Evolutionary conservation across 2,888 invertebrate species (phyloP).

Genomic region (Campopleginae sp.): DNA sequence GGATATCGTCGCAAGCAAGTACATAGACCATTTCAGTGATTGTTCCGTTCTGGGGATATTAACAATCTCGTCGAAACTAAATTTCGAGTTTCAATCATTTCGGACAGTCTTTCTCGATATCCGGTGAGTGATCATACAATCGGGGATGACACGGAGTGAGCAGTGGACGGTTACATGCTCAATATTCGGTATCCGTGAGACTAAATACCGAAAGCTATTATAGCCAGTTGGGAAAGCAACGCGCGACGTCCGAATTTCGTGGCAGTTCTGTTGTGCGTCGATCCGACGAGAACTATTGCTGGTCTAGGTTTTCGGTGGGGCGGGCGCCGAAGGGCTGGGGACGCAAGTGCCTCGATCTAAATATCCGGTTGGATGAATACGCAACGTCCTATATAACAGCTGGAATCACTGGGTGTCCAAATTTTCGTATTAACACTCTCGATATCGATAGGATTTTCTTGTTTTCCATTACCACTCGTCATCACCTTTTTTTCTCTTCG

Average conservation of each 20-base stretch:
- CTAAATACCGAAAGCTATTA: constrained; percentile 60
- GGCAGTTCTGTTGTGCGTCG: constrained; percentile 33
- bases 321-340: constrained; percentile 4
- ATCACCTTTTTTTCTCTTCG: background rate
- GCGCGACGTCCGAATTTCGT: constrained; percentile 48
- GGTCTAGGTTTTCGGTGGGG: constrained; percentile 44
- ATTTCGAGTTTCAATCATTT: constrained; percentile 30
- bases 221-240: constrained; percentile 46
- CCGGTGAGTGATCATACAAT: constrained; percentile 26
- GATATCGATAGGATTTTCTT: constrained; percentile 2
- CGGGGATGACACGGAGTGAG: constrained; percentile 11
- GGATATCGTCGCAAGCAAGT: background rate
- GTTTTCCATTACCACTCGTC: background rate
- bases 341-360: constrained; percentile 60
- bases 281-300: constrained; percentile 45
- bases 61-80: constrained; percentile 24
- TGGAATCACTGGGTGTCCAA: constrained; percentile 6
- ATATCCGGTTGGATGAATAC: constrained; percentile 65
- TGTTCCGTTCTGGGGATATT: background rate
- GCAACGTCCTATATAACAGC: constrained; percentile 37
- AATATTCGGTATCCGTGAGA: constrained; percentile 44
- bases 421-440: background rate
- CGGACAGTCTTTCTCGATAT: constrained; percentile 38
- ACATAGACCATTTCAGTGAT: background rate
- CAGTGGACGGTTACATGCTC: constrained; percentile 14